Evolutionary conservation across 2,888 invertebrate genomes (phyloP).

Genomic region (Parthenolecanium corni): DNA sequence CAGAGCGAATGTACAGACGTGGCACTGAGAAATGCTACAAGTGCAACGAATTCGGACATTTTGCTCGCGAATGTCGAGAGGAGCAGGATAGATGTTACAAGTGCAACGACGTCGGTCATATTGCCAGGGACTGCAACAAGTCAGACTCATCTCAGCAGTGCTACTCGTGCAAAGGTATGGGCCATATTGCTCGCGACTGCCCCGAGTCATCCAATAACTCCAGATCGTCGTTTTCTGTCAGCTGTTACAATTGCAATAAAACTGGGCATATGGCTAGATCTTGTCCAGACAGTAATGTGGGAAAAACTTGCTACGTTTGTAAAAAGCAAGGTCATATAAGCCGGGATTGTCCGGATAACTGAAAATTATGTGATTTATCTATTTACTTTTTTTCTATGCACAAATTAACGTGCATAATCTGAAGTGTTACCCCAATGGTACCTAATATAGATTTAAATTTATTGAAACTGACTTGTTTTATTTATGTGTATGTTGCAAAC

Average conservation of each 20-base stretch:
- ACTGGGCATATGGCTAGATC: constrained; percentile 59
- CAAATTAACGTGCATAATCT: too few relatives aligned
- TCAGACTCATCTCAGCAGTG: constrained; percentile 38
- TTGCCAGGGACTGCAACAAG: constrained; percentile 69
- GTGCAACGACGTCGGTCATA: constrained; percentile 85
- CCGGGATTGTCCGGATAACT: constrained; percentile 44
- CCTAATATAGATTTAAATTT: too few relatives aligned
- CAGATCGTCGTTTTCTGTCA: constrained; percentile 21
- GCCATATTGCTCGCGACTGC: constrained; percentile 56
- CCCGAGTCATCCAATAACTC: constrained; percentile 38
- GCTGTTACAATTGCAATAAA: constrained; percentile 55
- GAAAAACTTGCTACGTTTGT: constrained; percentile 55
- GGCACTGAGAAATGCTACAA: constrained; percentile 59
- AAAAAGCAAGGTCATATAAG: constrained; percentile 60
- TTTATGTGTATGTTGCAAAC: too few relatives aligned
- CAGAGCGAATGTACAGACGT: constrained; percentile 4
- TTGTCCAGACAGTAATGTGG: constrained; percentile 68
- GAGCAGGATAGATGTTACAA: constrained; percentile 62
- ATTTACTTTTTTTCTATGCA: too few relatives aligned
- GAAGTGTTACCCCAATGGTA: too few relatives aligned
- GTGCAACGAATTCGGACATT: constrained; percentile 87
- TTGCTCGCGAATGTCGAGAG: constrained; percentile 86
- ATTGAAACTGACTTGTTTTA: too few relatives aligned
- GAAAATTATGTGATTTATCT: too few relatives aligned
- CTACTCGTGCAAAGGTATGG: constrained; percentile 59